Conservation (phyloP, 1,140 invertebrate genomes). For the Drosophila subpulchrella region DNA sequence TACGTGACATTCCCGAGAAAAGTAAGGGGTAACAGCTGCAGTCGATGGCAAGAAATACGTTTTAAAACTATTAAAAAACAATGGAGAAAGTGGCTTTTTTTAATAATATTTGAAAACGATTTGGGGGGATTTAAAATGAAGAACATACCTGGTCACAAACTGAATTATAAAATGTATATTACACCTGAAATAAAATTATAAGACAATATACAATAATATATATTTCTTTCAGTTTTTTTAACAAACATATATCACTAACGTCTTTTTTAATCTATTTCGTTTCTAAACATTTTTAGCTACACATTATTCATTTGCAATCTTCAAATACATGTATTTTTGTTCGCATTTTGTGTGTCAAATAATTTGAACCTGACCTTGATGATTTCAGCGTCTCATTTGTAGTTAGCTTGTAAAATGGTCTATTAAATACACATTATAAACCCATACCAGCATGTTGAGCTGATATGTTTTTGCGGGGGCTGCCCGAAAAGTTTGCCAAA, state of each 20-base stretch:
- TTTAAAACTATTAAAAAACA: conserved; percentile 37
- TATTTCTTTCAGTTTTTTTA: background rate
- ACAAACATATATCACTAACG: no score
- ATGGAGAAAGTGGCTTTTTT: no score
- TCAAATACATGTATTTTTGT: conserved; percentile 14
- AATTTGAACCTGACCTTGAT: conserved; percentile 77
- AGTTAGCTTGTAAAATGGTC: conserved; percentile 76
- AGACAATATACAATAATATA: no score
- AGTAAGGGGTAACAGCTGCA: conserved; percentile 72
- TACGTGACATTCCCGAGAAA: conserved; percentile 46
- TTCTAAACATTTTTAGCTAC: background rate
- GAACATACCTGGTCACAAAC: no score
- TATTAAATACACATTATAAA: conserved; percentile 80
- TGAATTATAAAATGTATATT: no score
- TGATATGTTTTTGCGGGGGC: conserved; percentile 48
- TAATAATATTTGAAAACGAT: background rate
- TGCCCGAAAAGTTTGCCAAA: conserved; percentile 66
- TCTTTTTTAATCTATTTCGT: background rate
- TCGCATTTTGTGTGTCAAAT: conserved; percentile 51
- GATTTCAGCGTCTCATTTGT: conserved; percentile 73
- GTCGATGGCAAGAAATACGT: conserved; percentile 39
- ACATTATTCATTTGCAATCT: conserved; percentile 24
- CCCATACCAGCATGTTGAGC: conserved; percentile 12
- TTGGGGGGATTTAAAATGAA: background rate
- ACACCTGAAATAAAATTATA: no score